phyloP scores from a whole-genome alignment of 2,888 invertebrate species.

The Chrysina gloriosa region DNA sequence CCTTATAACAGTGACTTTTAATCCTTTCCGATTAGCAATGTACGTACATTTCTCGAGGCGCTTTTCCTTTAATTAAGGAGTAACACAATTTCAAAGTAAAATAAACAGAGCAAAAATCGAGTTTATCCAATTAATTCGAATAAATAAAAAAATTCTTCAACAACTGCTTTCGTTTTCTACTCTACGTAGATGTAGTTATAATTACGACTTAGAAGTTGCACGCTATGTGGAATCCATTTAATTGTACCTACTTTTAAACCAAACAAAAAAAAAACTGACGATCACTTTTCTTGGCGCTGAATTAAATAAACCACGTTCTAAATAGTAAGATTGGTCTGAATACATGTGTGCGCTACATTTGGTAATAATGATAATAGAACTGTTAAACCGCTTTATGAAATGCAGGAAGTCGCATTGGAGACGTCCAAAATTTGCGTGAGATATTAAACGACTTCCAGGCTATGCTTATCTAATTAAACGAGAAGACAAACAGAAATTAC shows the following conservation, averaged over 20 bases:
- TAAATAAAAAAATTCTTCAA: conserved; percentile 8
- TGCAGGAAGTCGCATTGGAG: not conserved
- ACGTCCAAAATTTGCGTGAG: not conserved
- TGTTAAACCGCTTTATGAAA: not conserved
- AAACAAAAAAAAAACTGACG: conserved; percentile 21
- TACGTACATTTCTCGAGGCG: no score
- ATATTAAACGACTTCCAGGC: no score
- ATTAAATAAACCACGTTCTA: not conserved
- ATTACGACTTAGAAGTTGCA: not conserved
- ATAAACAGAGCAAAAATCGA: conserved; percentile 20
- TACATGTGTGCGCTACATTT: not conserved
- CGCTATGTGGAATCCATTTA: conserved; percentile 6
- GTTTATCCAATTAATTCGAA: conserved; percentile 11
- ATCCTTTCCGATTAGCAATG: no score
- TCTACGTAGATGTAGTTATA: not conserved
- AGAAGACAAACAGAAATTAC: not conserved
- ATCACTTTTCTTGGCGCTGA: conserved; percentile 15
- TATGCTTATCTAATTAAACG: not conserved
- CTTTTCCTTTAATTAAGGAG: no score
- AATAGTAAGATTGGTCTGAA: not conserved
- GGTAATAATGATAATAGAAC: no score
- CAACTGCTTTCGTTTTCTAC: conserved; percentile 20
- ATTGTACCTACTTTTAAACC: conserved; percentile 9
- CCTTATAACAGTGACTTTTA: no score
- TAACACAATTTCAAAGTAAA: no score